Conservation (phyloP, 1,140 invertebrate genomes). For the Leguminivora glycinivorella region DNA sequence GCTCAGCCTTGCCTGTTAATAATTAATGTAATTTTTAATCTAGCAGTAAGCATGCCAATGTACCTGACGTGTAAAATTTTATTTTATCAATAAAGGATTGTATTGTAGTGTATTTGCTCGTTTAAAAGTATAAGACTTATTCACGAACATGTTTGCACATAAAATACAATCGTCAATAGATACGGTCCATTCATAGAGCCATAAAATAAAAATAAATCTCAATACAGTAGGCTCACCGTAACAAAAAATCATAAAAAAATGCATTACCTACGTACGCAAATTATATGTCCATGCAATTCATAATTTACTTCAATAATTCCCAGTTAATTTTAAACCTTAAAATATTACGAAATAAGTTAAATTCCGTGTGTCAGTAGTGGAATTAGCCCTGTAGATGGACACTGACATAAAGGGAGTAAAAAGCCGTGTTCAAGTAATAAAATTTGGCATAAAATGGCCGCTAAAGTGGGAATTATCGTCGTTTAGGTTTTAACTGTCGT, state of each 20-base stretch:
- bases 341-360: neutral
- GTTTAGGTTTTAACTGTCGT: neutral
- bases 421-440: neutral
- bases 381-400: neutral
- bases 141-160: too few relatives aligned
- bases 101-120: too few relatives aligned
- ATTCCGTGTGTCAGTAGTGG: neutral
- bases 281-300: neutral
- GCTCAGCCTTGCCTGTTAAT: too few relatives aligned
- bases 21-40: too few relatives aligned
- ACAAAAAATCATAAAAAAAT: neutral
- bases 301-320: neutral
- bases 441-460: neutral
- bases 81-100: too few relatives aligned
- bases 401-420: constrained; percentile 8
- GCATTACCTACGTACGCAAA: neutral
- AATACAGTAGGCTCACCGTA: neutral
- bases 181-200: too few relatives aligned
- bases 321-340: neutral
- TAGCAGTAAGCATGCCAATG: too few relatives aligned
- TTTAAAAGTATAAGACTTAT: too few relatives aligned
- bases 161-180: too few relatives aligned
- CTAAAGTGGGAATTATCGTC: neutral
- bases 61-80: too few relatives aligned
- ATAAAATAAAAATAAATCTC: neutral